Base-by-base conservation (phyloP, 92 coral and sea anemone genomes). In the Nematostella vectensis region DNA sequence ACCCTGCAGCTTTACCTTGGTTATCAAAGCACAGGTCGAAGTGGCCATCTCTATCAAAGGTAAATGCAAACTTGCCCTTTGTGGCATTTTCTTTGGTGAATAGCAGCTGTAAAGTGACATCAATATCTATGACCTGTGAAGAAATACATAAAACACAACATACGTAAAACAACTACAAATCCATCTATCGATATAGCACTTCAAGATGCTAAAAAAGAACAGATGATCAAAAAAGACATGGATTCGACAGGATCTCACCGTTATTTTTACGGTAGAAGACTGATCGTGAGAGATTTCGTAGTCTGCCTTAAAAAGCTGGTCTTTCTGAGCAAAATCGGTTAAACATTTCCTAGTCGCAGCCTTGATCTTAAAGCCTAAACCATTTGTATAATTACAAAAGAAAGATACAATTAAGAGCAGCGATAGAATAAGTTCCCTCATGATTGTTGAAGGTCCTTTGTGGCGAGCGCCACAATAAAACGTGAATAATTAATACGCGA, bases 1-100 rank as follows among this genome's bases (percentile, higher is more conserved):
- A n/a, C n/a, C n/a, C n/a, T n/a, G n/a, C n/a, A n/a, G n/a, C n/a
- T n/a, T 50, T 74, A 89, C 97, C 99, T 86, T 86, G 80, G 63
- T 88, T 93, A 21, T 78, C 66, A 43, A 93, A 67, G 63, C 99
- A 93, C 0, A 93, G 80, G 63, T 87, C 81, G 71, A 81, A 87
- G 76, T 86, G 83, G 49, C 85, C 99, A 62, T 93, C 91, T 52
- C 81, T 88, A 43, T 93, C 99, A 25, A 95, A 88, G 25, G 99
- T 82, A 47, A 93, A 93, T 19, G 99, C 99, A 79, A 93, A 93
- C 59, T 93, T 93, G 25, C 96, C 99, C 50, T 75, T 70, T 1
- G 75, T 67, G 0, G 99, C 99, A 3, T 78, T 82, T 26, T 93
- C 99, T 65, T 75, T 93, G 62, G 81, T 87, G 62, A 78, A 93